Evolutionary conservation across 1,140 invertebrate species (phyloP).

Genomic region (Antheraea pernyi): DNA sequence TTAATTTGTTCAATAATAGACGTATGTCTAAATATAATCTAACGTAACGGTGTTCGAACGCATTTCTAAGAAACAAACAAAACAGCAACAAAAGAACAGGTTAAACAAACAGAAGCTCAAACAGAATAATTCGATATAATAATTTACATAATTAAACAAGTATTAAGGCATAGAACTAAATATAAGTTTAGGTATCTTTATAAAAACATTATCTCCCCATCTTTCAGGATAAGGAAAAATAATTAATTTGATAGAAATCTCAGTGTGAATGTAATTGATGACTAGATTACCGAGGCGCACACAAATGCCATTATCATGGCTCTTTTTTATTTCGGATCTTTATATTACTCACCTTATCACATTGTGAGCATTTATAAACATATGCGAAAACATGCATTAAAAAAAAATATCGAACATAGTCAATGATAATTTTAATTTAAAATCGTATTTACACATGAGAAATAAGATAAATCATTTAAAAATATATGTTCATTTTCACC

Average conservation of each 20-base stretch:
- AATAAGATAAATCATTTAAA: no score
- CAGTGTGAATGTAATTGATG: slow-evolving; percentile 11
- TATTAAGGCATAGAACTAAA: background rate
- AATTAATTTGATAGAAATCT: slow-evolving; percentile 14
- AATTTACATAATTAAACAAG: background rate
- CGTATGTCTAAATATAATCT: no score
- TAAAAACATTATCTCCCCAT: slow-evolving; percentile 7
- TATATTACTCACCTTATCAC: background rate
- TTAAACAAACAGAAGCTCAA: background rate
- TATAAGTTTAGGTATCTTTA: slow-evolving; percentile 4
- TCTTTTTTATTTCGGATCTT: background rate
- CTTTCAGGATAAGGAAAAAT: slow-evolving; percentile 15
- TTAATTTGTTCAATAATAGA: no score
- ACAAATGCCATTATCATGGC: slow-evolving; percentile 1
- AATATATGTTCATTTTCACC: no score
- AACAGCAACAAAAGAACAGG: no score
- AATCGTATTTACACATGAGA: no score
- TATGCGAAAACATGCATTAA: no score
- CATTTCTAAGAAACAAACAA: no score
- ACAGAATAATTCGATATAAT: background rate
- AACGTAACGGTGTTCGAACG: no score
- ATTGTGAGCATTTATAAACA: no score
- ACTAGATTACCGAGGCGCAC: slow-evolving; percentile 14
- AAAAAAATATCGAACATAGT: no score
- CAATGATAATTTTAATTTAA: no score